A percentile compares a stretch with the other conserved stretches of the same genome.
Conservation (phyloP, 2,113 vertebrate species). For the Eulemur macaco region DNA sequence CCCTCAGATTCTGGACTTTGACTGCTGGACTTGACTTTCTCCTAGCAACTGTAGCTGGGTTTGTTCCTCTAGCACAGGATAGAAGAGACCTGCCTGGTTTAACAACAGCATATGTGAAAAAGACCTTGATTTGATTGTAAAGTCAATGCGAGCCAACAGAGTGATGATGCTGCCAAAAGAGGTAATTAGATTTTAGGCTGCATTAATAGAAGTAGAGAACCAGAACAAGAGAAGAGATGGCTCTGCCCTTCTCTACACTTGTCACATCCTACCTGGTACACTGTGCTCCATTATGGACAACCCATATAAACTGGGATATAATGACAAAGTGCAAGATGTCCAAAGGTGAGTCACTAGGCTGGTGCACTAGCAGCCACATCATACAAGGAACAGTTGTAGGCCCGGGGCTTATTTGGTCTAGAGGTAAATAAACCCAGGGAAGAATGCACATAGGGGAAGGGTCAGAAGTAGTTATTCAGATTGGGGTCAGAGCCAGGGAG, state of each 20-base stretch:
- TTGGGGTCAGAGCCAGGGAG: neutral
- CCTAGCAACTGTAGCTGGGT: neutral
- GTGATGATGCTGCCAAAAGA: constrained; percentile 61
- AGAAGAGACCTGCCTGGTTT: constrained; percentile 53
- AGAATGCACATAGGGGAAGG: neutral
- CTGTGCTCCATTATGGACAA: constrained; percentile 18
- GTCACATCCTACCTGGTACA: constrained; percentile 33
- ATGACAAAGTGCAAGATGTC: neutral
- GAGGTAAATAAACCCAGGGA: constrained; percentile 18
- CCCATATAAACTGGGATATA: constrained; percentile 25
- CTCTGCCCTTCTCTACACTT: constrained; percentile 37
- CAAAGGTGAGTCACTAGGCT: constrained; percentile 44
- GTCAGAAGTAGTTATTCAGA: constrained; percentile 8
- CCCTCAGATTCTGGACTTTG: neutral
- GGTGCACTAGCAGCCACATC: neutral
- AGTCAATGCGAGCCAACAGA: constrained; percentile 48
- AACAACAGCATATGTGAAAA: constrained; percentile 57
- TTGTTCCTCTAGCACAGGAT: constrained; percentile 54
- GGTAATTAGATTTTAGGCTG: constrained; percentile 67
- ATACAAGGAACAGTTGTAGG: constrained; percentile 16
- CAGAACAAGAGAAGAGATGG: constrained; percentile 54
- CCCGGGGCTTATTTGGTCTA: constrained; percentile 18
- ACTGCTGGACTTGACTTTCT: constrained; percentile 42
- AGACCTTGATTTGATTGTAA: constrained; percentile 67
- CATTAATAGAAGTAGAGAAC: constrained; percentile 61